Base-by-base conservation (phyloP, 2,113 vertebrate species). In the Paedocypris sp. region DNA sequence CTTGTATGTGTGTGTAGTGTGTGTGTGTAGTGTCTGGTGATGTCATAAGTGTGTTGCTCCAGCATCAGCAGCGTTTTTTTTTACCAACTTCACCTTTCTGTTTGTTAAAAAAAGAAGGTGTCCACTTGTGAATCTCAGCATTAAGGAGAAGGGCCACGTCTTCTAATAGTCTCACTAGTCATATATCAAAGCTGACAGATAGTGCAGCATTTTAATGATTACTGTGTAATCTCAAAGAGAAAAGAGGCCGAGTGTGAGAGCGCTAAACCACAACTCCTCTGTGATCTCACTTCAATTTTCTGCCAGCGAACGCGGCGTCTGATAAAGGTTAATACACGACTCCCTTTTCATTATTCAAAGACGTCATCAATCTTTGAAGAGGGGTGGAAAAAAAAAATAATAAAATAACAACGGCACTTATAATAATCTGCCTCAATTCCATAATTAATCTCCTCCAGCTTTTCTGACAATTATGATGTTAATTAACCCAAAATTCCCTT, bases 401-500 rank as follows among this genome's bases (percentile, higher is more conserved):
- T 66, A 69, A 73, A 76, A 76, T 69, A 77, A 76, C 61, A 77
- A 69, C 35, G 39, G 48, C 64, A 67, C 70, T 82, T 76, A 76
- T 78, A 81, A 80, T 80, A 82, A 80, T 83, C 75, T 75, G 72
- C 69, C 71, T 79, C 71, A 74, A 77, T 80, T 80, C 80, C 76
- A 78, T 82, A 82, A 84, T 84, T 82, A 82, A 83, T 80, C 79
- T 67, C 67, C 15, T 60, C 65, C 59, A 59, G 60, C 47, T 76
- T 82, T 76, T 75, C 68, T 73, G 70, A 80, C 75, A 80, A 80
- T 81, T 80, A 81, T 53, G 61, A 75, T 35, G 66, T 80, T 84
- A 82, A 85, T 85, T 82, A 84, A 82, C 76, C 78, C 69, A 80
- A 80, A 82, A 81, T 68, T 73, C 62, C 72, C 73, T 78, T 60